A percentile compares a stretch with the other conserved stretches of the same genome.
These are phyloP conservation scores for Stictonetta naevosa DNA, from an alignment of 2,113 vertebrate genomes.

Conservation along the genomic window DNA sequence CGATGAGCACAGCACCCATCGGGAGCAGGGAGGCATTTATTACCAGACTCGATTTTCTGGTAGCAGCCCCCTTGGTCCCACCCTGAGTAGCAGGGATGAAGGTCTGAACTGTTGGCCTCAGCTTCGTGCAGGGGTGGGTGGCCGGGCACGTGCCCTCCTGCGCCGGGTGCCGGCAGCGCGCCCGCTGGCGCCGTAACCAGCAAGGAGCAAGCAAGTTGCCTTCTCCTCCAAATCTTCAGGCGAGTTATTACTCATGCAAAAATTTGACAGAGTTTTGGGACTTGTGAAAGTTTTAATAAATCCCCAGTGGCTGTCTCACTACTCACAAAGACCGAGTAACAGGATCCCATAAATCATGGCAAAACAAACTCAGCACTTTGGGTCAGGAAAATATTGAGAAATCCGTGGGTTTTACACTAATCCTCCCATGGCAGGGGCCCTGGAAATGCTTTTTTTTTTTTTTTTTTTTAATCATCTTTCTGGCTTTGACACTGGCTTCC, in stretches of 20 bases:
- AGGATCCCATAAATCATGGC: constrained; percentile 56
- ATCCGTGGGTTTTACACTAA: constrained; percentile 55
- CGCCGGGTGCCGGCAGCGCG: background rate
- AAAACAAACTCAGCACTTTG: constrained; percentile 63
- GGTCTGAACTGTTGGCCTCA: background rate
- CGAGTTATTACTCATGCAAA: constrained; percentile 40
- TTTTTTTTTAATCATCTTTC: background rate
- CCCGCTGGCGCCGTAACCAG: accelerated
- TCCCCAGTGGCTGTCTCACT: constrained; percentile 42
- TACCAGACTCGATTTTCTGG: background rate
- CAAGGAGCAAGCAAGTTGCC: background rate
- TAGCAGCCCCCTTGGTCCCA: background rate
- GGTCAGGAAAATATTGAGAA: constrained; percentile 69
- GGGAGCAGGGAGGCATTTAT: background rate
- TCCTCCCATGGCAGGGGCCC: constrained; percentile 32
- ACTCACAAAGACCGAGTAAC: constrained; percentile 37
- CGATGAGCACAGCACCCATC: accelerated
- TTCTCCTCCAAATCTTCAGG: background rate
- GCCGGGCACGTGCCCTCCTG: background rate
- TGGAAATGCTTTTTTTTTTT: constrained; percentile 24
- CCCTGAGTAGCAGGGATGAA: background rate
- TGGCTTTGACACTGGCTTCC: background rate
- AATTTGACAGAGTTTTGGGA: constrained; percentile 28
- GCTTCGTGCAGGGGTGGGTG: accelerated
- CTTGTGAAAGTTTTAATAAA: constrained; percentile 42